Evolutionary conservation across 2,888 invertebrate genomes (phyloP).

Genomic region (Pasiphila rectangulata): DNA sequence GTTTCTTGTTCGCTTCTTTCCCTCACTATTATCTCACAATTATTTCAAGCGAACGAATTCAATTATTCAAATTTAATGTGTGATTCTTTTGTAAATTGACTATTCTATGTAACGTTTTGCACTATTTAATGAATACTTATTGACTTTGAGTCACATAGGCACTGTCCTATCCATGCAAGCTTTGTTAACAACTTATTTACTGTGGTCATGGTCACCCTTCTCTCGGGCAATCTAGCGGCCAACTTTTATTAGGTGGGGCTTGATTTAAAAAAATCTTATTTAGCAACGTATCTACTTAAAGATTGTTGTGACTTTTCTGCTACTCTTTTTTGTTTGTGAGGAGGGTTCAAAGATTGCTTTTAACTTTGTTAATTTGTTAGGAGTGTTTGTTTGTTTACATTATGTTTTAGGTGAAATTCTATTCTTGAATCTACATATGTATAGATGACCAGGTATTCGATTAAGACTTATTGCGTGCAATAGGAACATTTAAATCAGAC

Average conservation of each 20-base stretch:
- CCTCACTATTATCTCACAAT: too few relatives aligned
- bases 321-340: constrained; percentile 12
- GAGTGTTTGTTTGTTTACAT: constrained; percentile 2
- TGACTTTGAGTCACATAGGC: too few relatives aligned
- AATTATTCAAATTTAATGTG: too few relatives aligned
- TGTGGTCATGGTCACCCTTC: constrained; percentile 17
- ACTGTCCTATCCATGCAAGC: too few relatives aligned
- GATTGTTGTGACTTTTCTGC: constrained; percentile 22
- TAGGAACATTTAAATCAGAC: too few relatives aligned
- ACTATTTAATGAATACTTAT: too few relatives aligned
- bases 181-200: background rate
- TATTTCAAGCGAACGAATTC: too few relatives aligned
- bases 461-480: too few relatives aligned
- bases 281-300: constrained; percentile 17
- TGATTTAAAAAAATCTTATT: constrained; percentile 31
- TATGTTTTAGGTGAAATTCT: background rate
- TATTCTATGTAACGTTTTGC: too few relatives aligned
- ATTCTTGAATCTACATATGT: background rate
- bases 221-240: constrained; percentile 27
- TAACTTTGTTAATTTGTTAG: constrained; percentile 14
- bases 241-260: constrained; percentile 31
- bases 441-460: background rate
- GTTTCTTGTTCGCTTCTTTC: too few relatives aligned
- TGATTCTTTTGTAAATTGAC: too few relatives aligned
- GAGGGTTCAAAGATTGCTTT: constrained; percentile 5